phyloP scores from a whole-genome alignment of 2,113 vertebrate species.

The Laticauda colubrina region DNA sequence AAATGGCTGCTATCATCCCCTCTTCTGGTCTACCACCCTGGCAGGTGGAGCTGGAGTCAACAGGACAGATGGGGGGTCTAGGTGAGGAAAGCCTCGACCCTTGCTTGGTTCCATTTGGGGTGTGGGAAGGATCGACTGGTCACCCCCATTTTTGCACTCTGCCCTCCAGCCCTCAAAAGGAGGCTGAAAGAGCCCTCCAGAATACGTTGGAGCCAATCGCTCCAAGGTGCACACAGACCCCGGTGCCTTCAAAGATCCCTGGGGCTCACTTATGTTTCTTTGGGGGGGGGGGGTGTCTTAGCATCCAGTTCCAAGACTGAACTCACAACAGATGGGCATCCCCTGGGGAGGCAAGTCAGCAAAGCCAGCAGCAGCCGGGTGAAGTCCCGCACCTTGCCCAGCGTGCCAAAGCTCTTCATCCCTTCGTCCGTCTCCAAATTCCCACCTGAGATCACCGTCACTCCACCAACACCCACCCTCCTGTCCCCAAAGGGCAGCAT shows the following conservation, averaged over 20 bases:
- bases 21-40: conserved; percentile 72
- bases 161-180: background rate
- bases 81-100: conserved; percentile 62
- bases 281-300: conserved; percentile 38
- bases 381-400: conserved; percentile 84
- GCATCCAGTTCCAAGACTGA: conserved; percentile 70
- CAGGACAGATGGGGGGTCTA: conserved; percentile 64
- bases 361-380: conserved; percentile 80
- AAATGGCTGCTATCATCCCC: conserved; percentile 74
- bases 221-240: background rate
- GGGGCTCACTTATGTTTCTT: conserved; percentile 34
- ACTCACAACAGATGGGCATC: conserved; percentile 65
- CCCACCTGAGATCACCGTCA: conserved; percentile 98
- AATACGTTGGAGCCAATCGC: background rate
- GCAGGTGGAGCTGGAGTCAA: conserved; percentile 75
- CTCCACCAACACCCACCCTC: conserved; percentile 94
- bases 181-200: background rate
- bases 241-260: background rate
- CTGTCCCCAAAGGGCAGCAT: conserved; percentile 98
- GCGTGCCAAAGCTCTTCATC: conserved; percentile 97
- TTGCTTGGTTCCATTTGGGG: background rate
- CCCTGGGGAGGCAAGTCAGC: conserved; percentile 69
- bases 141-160: background rate
- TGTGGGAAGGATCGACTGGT: background rate
- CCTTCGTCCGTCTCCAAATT: conserved; percentile 90